Conservation (phyloP, 1,140 invertebrate species). For the Penaeus chinensis region DNA sequence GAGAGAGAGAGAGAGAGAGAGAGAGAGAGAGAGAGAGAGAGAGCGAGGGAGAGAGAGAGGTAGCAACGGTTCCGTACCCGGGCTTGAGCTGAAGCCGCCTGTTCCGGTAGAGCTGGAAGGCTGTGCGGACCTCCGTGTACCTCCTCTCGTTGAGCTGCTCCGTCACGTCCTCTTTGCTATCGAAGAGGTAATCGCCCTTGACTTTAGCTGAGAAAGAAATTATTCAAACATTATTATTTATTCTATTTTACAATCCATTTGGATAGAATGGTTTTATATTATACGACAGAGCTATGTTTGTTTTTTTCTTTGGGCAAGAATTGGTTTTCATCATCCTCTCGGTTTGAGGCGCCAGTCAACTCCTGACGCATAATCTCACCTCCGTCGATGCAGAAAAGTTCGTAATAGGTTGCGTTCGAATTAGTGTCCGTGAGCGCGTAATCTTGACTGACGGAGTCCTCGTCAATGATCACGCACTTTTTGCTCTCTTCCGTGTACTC, state of each 20-base stretch:
- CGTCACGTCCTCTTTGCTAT: conserved; percentile 33
- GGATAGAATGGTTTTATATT: neutral
- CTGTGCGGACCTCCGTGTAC: conserved; percentile 77
- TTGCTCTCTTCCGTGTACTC: conserved; percentile 88
- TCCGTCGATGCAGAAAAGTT: conserved; percentile 66
- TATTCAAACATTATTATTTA: neutral
- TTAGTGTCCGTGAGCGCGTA: conserved; percentile 84
- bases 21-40: no score
- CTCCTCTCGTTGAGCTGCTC: conserved; percentile 53
- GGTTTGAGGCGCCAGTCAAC: neutral
- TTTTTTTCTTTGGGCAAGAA: neutral
- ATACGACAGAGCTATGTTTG: no score
- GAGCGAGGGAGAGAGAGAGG: no score
- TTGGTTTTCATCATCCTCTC: neutral
- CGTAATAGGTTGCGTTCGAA: conserved; percentile 70
- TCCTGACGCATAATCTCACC: conserved; percentile 62
- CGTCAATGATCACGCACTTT: conserved; percentile 86
- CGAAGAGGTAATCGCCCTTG: conserved; percentile 45
- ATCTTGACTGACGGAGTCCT: conserved; percentile 87
- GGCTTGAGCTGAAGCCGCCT: conserved; percentile 86
- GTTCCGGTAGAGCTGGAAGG: conserved; percentile 88
- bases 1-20: no score
- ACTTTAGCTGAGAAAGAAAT: conserved; percentile 55
- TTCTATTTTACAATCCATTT: no score
- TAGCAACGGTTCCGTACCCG: conserved; percentile 74